These are phyloP conservation scores for Hippocampus comes DNA, from an alignment of 2,113 vertebrate species.

Conservation along the genomic window DNA sequence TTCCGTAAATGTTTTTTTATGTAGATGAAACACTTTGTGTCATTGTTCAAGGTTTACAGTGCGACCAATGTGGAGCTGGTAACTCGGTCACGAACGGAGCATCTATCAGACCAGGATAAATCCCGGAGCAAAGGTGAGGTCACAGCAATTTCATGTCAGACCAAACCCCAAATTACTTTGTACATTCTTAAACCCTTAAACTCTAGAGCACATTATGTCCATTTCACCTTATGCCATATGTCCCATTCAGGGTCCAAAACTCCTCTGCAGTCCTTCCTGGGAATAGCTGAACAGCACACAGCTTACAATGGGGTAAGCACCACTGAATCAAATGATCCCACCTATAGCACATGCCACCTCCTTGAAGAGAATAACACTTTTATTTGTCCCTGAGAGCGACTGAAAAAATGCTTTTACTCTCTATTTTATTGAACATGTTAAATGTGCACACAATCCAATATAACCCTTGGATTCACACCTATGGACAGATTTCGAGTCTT, in stretches of 20 bases:
- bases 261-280: constrained; percentile 77
- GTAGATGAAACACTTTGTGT: background rate
- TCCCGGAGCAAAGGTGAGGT: constrained; percentile 74
- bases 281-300: constrained; percentile 77
- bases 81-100: constrained; percentile 77
- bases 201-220: background rate
- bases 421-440: background rate
- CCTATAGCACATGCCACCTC: constrained; percentile 8
- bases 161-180: background rate
- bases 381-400: background rate
- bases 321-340: background rate
- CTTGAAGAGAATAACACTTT: background rate
- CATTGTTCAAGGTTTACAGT: constrained; percentile 72
- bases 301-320: constrained; percentile 74
- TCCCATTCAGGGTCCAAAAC: constrained; percentile 65
- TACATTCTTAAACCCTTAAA: background rate
- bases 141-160: background rate
- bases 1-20: background rate
- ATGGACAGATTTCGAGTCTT: background rate
- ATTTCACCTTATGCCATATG: background rate
- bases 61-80: constrained; percentile 79
- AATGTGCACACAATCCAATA: background rate
- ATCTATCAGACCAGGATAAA: constrained; percentile 81
- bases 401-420: background rate
- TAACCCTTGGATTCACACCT: background rate